Conservation (phyloP, 2,797 vertebrate species). For the Gouania willdenowi region DNA sequence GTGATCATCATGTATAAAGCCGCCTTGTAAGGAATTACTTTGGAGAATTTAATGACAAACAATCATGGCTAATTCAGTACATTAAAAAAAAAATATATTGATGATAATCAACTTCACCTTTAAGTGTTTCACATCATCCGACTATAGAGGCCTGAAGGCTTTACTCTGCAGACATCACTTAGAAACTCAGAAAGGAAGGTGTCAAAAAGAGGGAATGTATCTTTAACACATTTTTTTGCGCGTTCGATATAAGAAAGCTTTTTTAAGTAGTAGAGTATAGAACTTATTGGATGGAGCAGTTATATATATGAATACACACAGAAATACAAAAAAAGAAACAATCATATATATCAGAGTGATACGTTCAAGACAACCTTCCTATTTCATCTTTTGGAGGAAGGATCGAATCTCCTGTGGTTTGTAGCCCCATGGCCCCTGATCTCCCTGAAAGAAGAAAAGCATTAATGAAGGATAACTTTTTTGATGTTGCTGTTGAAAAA, state of each 20-base stretch:
- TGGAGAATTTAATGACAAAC: slow-evolving; percentile 9
- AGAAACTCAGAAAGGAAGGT: slow-evolving; percentile 34
- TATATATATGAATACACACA: no score
- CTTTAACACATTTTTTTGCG: no score
- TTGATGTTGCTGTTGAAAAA: not conserved
- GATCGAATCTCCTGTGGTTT: slow-evolving; percentile 78
- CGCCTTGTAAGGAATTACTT: slow-evolving; percentile 6
- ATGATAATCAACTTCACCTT: not conserved
- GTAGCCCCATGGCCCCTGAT: slow-evolving; percentile 83
- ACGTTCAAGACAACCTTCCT: slow-evolving; percentile 30
- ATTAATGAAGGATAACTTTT: not conserved
- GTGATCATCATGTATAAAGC: slow-evolving; percentile 51
- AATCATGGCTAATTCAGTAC: not conserved
- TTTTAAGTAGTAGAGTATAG: no score
- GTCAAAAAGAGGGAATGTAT: slow-evolving; percentile 3
- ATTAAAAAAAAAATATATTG: not conserved
- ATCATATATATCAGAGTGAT: no score
- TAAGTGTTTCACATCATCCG: slow-evolving; percentile 40
- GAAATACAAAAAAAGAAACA: no score
- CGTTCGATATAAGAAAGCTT: no score
- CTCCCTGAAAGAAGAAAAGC: slow-evolving; percentile 69
- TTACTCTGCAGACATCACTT: slow-evolving; percentile 65
- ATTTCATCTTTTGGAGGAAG: slow-evolving; percentile 78
- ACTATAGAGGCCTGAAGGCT: slow-evolving; percentile 61
- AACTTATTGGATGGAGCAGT: no score